phyloP scores from a whole-genome alignment of 2,888 invertebrate species.

The Temnothorax ravouxi region DNA sequence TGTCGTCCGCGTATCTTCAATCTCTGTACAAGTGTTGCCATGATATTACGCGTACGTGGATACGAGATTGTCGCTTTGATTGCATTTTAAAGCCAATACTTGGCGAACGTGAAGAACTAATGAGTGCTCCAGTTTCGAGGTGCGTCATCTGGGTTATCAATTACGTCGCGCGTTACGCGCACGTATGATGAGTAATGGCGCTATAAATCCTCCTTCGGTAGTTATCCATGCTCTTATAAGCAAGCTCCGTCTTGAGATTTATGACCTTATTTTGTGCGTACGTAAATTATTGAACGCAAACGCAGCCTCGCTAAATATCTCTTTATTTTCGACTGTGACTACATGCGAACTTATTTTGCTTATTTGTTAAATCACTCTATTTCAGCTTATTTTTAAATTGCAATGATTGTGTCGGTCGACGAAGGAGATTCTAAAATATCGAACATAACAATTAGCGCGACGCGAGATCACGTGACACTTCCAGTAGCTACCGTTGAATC shows the following conservation, averaged over 20 bases:
- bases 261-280: constrained; percentile 66
- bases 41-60: constrained; percentile 53
- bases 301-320: constrained; percentile 16
- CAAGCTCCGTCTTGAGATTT: constrained; percentile 66
- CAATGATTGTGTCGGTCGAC: neutral
- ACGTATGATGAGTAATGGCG: constrained; percentile 71
- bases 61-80: constrained; percentile 62
- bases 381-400: neutral
- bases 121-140: constrained; percentile 72
- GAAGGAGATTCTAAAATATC: neutral
- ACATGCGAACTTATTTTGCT: neutral
- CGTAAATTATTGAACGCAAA: constrained; percentile 61
- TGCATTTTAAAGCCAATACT: constrained; percentile 62
- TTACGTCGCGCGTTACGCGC: constrained; percentile 70
- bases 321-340: constrained; percentile 9
- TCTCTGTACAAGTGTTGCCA: neutral
- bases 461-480: constrained; percentile 44
- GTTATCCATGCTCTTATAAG: constrained; percentile 58
- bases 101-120: constrained; percentile 68
- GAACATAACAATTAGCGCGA: neutral
- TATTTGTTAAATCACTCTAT: neutral
- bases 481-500: constrained; percentile 55
- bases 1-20: neutral
- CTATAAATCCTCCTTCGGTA: constrained; percentile 73
- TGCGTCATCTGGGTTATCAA: constrained; percentile 77